phyloP scores from a whole-genome alignment of 2,113 vertebrate species.

The Papio anubis region DNA sequence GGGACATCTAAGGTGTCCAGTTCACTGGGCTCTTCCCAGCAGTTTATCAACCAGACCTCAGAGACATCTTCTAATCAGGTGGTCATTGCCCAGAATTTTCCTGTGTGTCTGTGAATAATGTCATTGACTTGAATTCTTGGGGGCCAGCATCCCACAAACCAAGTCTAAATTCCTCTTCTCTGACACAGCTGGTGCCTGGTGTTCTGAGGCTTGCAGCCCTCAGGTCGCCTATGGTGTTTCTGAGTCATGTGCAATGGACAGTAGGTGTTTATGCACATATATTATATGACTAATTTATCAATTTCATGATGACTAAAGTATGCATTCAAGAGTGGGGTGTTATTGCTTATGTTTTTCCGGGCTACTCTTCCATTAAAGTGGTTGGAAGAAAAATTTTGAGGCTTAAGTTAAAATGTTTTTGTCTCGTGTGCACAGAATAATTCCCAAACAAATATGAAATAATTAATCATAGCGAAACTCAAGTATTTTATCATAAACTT shows the following conservation, averaged over 20 bases:
- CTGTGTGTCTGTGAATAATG: neutral
- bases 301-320: neutral
- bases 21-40: neutral
- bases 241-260: neutral
- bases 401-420: neutral
- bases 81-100: neutral
- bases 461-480: neutral
- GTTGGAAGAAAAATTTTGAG: neutral
- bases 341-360: neutral
- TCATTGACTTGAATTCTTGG: neutral
- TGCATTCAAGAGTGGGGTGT: neutral
- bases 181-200: no score
- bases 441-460: neutral
- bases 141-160: neutral
- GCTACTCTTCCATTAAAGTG: neutral
- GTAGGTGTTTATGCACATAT: accelerated
- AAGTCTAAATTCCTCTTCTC: neutral
- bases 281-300: neutral
- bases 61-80: neutral
- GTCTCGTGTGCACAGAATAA: accelerated
- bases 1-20: no score
- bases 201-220: accelerated
- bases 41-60: no score
- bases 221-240: neutral
- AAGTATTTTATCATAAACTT: neutral